These are phyloP conservation scores for Melinaea menophilus DNA, from an alignment of 2,888 invertebrate genomes.

Conservation along the genomic window DNA sequence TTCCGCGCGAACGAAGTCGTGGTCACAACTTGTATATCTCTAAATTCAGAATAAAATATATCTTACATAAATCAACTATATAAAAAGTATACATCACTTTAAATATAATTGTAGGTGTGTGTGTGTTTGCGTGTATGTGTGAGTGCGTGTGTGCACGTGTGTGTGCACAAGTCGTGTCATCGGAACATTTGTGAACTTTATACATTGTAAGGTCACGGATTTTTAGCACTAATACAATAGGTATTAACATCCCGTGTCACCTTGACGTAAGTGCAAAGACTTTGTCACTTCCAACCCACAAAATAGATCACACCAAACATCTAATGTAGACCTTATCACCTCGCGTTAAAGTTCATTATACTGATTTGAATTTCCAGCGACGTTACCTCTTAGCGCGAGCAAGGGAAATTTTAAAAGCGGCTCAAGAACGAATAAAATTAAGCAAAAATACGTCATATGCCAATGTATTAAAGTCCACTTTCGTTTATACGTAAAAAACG, in stretches of 20 bases:
- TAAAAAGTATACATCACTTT: background rate
- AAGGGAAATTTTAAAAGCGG: background rate
- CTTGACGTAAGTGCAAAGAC: slow-evolving; percentile 65
- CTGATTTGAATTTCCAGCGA: background rate
- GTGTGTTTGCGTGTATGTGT: too few relatives aligned
- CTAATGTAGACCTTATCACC: slow-evolving; percentile 41
- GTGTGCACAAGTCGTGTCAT: slow-evolving; percentile 47
- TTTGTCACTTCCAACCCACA: slow-evolving; percentile 42
- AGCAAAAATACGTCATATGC: slow-evolving; percentile 20
- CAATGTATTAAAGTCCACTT: slow-evolving; percentile 14
- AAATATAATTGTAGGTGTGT: slow-evolving; percentile 1
- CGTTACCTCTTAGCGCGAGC: background rate
- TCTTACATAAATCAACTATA: too few relatives aligned
- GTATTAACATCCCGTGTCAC: slow-evolving; percentile 73
- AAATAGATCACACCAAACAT: slow-evolving; percentile 27
- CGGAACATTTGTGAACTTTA: slow-evolving; percentile 71
- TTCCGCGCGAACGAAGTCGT: too few relatives aligned
- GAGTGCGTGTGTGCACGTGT: too few relatives aligned
- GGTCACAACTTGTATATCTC: too few relatives aligned
- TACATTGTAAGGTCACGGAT: slow-evolving; percentile 72
- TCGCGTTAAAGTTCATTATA: slow-evolving; percentile 35
- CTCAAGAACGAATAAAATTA: background rate
- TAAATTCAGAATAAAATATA: too few relatives aligned
- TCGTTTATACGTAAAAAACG: background rate
- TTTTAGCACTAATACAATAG: slow-evolving; percentile 73